Percentiles rank a stretch among this genome's conserved stretches.
Evolutionary conservation across 2,113 vertebrate genomes (phyloP).

Genomic region (Pandion haliaetus): DNA sequence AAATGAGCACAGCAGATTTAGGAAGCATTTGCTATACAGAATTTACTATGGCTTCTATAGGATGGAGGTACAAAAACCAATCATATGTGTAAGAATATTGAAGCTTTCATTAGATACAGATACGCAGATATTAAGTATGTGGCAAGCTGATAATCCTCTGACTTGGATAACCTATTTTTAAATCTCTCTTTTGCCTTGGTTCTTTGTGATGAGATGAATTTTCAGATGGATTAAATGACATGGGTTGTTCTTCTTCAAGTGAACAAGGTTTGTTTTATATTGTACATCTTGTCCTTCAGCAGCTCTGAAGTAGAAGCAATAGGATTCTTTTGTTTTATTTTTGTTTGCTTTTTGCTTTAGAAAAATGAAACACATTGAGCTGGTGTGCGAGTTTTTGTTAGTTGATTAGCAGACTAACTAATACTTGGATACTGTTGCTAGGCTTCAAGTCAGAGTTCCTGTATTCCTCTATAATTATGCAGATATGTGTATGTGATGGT

Average conservation of each 20-base stretch:
- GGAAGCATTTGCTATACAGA: constrained; percentile 56
- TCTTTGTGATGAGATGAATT: constrained; percentile 71
- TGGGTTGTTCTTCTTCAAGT: constrained; percentile 84
- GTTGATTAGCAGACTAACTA: constrained; percentile 71
- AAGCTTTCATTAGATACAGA: constrained; percentile 37
- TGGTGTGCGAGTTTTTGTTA: constrained; percentile 63
- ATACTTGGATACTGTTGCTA: constrained; percentile 82
- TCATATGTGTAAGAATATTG: constrained; percentile 32
- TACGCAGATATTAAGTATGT: constrained; percentile 48
- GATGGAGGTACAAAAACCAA: constrained; percentile 46
- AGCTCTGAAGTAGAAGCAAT: constrained; percentile 7
- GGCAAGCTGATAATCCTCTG: constrained; percentile 57
- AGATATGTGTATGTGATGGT: constrained; percentile 51
- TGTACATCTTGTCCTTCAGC: constrained; percentile 50
- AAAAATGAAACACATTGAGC: constrained; percentile 28
- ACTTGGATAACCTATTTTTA: constrained; percentile 60
- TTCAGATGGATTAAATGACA: constrained; percentile 75
- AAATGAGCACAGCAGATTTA: constrained; percentile 72
- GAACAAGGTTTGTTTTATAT: constrained; percentile 83
- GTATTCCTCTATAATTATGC: constrained; percentile 71
- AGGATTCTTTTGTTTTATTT: constrained; percentile 6
- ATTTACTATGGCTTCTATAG: constrained; percentile 61
- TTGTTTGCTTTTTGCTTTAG: neutral
- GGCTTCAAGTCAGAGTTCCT: constrained; percentile 69
- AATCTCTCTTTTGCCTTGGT: constrained; percentile 51